These are phyloP conservation scores for Chloropsis hardwickii DNA, from an alignment of 2,113 vertebrate genomes.

Conservation along the genomic window DNA sequence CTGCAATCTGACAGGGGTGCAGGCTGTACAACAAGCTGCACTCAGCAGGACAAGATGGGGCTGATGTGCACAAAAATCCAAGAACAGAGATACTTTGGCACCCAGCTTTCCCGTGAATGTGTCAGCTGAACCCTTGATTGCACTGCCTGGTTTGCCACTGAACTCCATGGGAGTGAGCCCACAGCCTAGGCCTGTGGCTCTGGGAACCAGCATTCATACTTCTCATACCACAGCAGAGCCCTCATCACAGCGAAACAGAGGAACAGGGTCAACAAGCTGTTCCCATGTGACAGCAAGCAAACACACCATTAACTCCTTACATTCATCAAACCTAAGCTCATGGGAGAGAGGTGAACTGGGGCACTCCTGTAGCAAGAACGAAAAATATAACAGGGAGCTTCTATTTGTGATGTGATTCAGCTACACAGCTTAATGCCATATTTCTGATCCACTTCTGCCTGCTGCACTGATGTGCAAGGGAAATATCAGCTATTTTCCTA, in stretches of 20 bases:
- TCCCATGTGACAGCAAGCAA: conserved; percentile 32
- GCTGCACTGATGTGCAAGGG: not conserved
- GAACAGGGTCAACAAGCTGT: conserved; percentile 19
- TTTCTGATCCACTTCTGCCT: not conserved
- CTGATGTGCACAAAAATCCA: not conserved
- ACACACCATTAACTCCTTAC: conserved; percentile 5
- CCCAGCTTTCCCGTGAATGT: not conserved
- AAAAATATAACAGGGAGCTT: not conserved
- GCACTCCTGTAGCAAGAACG: not conserved
- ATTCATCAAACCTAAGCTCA: not conserved
- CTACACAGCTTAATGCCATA: not conserved
- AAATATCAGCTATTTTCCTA: conserved; percentile 11
- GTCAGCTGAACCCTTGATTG: not conserved
- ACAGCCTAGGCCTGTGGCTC: not conserved
- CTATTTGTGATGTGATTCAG: not conserved
- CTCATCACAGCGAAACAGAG: not conserved
- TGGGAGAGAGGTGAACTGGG: not conserved
- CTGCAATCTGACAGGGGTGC: not conserved
- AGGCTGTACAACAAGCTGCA: not conserved
- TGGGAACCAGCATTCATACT: not conserved
- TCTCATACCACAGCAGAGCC: not conserved
- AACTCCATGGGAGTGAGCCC: not conserved
- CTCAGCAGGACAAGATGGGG: not conserved
- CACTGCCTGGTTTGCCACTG: not conserved
- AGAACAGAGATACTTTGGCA: not conserved